Evolutionary conservation across 2,113 vertebrate species (phyloP), one percentile per base, ranked within the genome.

Genomic region (Xiphophorus hellerii): DNA sequence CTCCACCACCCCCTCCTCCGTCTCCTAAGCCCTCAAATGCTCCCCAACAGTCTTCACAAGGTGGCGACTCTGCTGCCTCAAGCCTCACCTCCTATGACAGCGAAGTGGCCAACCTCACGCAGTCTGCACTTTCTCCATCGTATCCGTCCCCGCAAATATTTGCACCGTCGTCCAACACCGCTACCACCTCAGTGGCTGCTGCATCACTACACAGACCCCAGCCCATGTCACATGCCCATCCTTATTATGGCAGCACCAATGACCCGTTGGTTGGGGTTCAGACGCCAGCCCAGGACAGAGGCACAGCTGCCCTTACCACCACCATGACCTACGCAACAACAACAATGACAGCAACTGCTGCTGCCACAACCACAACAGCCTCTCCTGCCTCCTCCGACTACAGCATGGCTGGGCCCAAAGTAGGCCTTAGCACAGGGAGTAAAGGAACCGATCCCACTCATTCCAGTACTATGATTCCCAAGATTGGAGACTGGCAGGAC

Each of bases 41-140:
- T 1, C 1, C 88, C 12, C 84, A 90, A 10, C 44, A 92, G 1
- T 93, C 93, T 25, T 88, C 95, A 0, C 93, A 96, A 75, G 79
- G 95, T 3, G 93, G 95, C 13, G 97, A 97, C 88, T 97, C 97
- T 58, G 96, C 97, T 0, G 86, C 95, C 0, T 97, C 97, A 42
- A 97, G 97, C 90, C 93, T 97, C 76, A 97, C 97, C 3, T 97
- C 97, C 25, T 97, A 97, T 0, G 97, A 97, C 90, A 97, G 97
- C 2, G 97, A 97, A 81, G 97, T 97, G 86, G 97, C 97, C 67
- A 97, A 95, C 69, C 94, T 97, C 71, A 97, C 97, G 6, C 96
- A 97, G 82, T 95, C 95, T 0, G 92, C 94, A 27, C 87, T 91
- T 17, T 95, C 95, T 22, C 93, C 94, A 13, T 93, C 93, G 14